Evolutionary conservation across 1,140 invertebrate genomes (phyloP), one percentile per base, ranked within the genome.

Genomic region (Wasmannia auropunctata): DNA sequence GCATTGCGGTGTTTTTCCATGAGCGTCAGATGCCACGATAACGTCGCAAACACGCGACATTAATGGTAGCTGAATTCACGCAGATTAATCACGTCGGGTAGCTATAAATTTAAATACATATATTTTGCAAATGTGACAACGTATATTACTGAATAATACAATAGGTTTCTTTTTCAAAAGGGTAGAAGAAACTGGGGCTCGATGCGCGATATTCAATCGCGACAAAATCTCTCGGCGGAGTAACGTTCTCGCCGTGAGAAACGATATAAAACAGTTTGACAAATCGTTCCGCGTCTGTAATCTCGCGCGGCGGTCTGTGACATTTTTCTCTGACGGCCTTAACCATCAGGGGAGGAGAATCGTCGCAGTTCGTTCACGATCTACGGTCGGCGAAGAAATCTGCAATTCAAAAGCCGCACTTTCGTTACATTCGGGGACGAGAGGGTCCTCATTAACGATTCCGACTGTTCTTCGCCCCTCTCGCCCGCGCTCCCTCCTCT

Each of bases 371-470:
- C 67, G 56, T 75, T 54, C 28, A 31, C 37, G 46, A 77, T 54
- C 40, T 11, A 14, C 40, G n/a, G n/a, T n/a, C 16, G 28, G 22
- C 60, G 62, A 74, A 62, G 72, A 58, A 70, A 90, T 90, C 74
- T 90, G 80, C 86, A 90, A 90, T 90, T 90, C 88, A 90, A 89
- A 85, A 72, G 25, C 58, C 28, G 56, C 70, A 87, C 89, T 74
- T 60, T 77, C 14, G 88, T 89, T 90, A 85, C 40, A 89, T 83
- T 75, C 75, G 74, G n/a, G n/a, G 76, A 69, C 63, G 65, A 58
- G 70, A 81, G 75, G 89, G n/a, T n/a, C 40, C 87, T 90, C 89
- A 90, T 90, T 87, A 90, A 90, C 62, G 75, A 90, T 90, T 90
- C 88, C 80, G 54, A 43, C 40, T 69, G 28, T 51, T 31, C 22